These are phyloP conservation scores for Dendropsophus ebraccatus DNA, from an alignment of 2,113 vertebrate genomes.

Conservation along the genomic window DNA sequence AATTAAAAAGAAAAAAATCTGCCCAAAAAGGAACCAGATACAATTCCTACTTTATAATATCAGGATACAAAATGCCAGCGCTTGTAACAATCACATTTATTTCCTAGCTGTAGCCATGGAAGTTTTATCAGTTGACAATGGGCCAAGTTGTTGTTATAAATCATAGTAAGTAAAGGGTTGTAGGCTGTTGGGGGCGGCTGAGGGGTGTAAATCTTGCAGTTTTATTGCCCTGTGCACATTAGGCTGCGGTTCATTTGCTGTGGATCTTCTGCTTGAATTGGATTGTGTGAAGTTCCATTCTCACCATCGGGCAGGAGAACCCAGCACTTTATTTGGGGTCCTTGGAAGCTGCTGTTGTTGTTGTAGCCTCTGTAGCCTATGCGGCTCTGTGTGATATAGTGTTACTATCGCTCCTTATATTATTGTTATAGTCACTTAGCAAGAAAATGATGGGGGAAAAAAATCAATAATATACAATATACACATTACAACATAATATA, in stretches of 20 bases:
- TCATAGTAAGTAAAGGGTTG: slow-evolving; percentile 97
- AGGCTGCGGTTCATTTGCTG: slow-evolving; percentile 90
- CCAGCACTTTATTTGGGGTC: slow-evolving; percentile 67
- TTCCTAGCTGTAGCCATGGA: slow-evolving; percentile 72
- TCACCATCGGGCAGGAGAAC: slow-evolving; percentile 70
- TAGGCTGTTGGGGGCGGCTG: slow-evolving; percentile 92
- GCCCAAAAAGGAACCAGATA: not conserved
- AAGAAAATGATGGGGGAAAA: too few species aligned
- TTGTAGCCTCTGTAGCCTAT: too few species aligned
- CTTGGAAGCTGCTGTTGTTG: slow-evolving; percentile 15
- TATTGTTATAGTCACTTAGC: too few species aligned
- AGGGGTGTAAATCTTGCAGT: slow-evolving; percentile 99
- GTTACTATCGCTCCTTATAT: not conserved
- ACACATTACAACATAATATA: too few species aligned
- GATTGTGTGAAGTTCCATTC: slow-evolving; percentile 77
- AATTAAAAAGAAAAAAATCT: too few species aligned
- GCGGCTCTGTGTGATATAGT: not conserved
- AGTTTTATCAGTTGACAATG: slow-evolving; percentile 92
- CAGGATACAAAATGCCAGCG: slow-evolving; percentile 1
- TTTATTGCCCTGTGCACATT: slow-evolving; percentile 99
- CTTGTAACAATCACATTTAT: slow-evolving; percentile 69
- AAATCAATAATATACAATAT: too few species aligned
- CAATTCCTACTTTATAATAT: not conserved
- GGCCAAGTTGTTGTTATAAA: slow-evolving; percentile 95
- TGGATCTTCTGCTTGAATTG: slow-evolving; percentile 86